phyloP scores from a whole-genome alignment of 2,797 vertebrate genomes.

The Clamator glandarius region DNA sequence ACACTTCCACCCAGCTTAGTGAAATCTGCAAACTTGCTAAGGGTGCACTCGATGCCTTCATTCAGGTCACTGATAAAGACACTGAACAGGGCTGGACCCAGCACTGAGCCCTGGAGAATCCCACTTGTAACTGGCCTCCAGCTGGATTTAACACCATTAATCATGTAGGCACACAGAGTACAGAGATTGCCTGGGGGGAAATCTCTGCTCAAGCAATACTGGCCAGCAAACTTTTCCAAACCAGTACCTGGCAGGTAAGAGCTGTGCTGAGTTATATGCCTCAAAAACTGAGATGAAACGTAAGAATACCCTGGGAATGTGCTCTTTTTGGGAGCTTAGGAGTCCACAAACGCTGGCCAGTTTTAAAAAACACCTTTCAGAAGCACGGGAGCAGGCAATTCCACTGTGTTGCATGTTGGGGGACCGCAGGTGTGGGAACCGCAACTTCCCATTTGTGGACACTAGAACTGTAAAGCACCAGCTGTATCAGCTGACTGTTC shows the following conservation, averaged over 20 bases:
- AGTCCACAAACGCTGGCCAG: neutral
- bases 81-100: too few species aligned
- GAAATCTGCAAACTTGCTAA: too few species aligned
- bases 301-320: neutral
- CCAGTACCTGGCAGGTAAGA: neutral
- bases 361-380: neutral
- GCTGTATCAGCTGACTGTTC: neutral
- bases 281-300: neutral
- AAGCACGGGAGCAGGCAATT: neutral
- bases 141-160: too few species aligned
- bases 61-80: too few species aligned
- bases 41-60: too few species aligned
- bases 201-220: neutral
- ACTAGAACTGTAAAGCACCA: neutral
- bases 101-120: too few species aligned
- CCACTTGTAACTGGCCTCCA: too few species aligned
- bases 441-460: neutral
- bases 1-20: too few species aligned
- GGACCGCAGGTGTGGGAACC: neutral
- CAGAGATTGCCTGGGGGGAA: neutral
- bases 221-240: neutral
- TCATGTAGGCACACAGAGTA: accelerated
- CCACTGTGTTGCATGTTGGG: neutral
- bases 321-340: neutral
- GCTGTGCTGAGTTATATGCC: neutral